Percentiles rank a stretch among this genome's conserved stretches.
phyloP scores from a whole-genome alignment of 2,797 vertebrate genomes.

The Gymnocypris eckloni region DNA sequence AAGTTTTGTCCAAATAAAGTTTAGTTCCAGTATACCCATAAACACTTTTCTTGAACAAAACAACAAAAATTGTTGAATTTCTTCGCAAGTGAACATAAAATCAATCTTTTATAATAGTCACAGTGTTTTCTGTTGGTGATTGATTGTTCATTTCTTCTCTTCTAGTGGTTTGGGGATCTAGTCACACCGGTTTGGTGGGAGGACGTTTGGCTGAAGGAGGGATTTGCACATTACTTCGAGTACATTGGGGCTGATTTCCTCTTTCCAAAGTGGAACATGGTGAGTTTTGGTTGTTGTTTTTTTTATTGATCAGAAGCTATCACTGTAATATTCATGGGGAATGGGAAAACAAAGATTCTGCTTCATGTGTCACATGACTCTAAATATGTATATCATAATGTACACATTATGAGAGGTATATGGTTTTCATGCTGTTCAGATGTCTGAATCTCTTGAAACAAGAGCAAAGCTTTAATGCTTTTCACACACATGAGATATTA shows the following conservation, averaged over 20 bases:
- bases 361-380: neutral
- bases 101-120: neutral
- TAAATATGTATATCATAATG: neutral
- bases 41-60: neutral
- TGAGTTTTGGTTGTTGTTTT: neutral
- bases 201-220: slow-evolving; percentile 98
- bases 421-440: neutral
- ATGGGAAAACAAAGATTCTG: neutral
- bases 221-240: slow-evolving; percentile 98
- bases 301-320: neutral
- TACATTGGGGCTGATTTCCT: slow-evolving; percentile 97
- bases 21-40: neutral
- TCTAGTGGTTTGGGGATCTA: slow-evolving; percentile 97
- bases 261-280: slow-evolving; percentile 82
- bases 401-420: neutral
- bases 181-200: slow-evolving; percentile 99
- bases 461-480: no score
- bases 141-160: slow-evolving; percentile 56
- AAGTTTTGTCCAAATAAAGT: neutral
- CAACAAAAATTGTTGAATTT: neutral
- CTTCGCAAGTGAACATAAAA: neutral
- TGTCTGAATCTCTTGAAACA: neutral
- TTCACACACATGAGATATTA: neutral
- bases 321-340: neutral
- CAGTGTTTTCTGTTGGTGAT: neutral